Evolutionary conservation across 64 coral and sea anemone genomes (phyloP), one percentile per base, ranked within the genome.

Genomic region (Cladopsammia gracilis): DNA sequence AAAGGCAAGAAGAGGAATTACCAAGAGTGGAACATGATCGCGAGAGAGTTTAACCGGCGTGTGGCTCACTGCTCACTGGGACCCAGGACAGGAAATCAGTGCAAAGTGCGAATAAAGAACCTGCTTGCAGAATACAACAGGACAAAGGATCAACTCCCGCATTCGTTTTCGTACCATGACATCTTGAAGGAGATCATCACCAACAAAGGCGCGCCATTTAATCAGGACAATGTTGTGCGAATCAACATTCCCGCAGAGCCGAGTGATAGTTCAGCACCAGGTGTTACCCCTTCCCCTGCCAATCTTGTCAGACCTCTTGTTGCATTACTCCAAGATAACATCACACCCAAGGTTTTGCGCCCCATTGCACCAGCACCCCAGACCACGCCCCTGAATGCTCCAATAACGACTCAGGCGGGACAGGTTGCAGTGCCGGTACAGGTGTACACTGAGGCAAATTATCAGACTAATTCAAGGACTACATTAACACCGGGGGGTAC

Each of bases 51-150:
- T 15, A 98, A 98, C 75, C 78, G 87, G 46, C 82, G 92, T 10
- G 50, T 83, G 7, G 93, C 89, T 20, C 70, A 71, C 18, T 87
- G 77, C 26, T 90, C 86, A 11, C 77, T 98, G 0, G 96, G 96
- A 6, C 96, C 96, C 25, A 44, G 96, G 16, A 98, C 88, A 0
- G 96, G 96, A n/a, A 89, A 93, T 53, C 96, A 98, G 92, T 98
- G 96, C 24, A 98, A 98, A 56, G 94, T 98, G 85, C 82, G 96
- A 1, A 90, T 98, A 44, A 98, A 98, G 70, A 98, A 98, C 59
- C 72, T 98, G 12, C 85, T 93, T 4, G 93, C 96, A 1, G 96
- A 98, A 20, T 98, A 94, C 77, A 98, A 98, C 67, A 62, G 96
- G 46, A 81, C 89, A 7, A 98, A 94, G 62, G 96, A 89, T 59